Conservation (phyloP, 2,888 invertebrate genomes). For the Torymus texanus region DNA sequence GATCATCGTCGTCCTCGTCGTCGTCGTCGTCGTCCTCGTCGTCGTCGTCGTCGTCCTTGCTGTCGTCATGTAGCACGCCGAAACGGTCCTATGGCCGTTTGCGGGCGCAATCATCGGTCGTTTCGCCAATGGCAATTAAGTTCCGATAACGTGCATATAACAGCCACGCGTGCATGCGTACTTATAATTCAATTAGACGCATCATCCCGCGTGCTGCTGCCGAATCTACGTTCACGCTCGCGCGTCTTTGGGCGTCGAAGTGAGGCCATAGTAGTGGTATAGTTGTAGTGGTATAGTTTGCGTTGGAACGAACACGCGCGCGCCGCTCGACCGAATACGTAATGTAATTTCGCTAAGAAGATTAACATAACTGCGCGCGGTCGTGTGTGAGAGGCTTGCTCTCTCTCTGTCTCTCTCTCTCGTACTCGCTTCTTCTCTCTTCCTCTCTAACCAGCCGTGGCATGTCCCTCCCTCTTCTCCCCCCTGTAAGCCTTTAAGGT, state of each 20-base stretch:
- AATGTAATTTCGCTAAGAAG: conserved; percentile 64
- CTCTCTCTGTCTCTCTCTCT: too few species aligned
- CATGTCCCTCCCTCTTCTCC: neutral
- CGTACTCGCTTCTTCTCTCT: neutral
- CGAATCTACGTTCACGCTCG: too few species aligned
- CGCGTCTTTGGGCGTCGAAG: too few species aligned
- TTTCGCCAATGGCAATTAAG: conserved; percentile 13
- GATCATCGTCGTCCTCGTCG: too few species aligned
- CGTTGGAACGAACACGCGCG: conserved; percentile 60
- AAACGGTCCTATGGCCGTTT: too few species aligned
- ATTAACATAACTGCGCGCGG: conserved; percentile 59
- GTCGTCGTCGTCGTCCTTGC: too few species aligned
- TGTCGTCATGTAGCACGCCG: too few species aligned
- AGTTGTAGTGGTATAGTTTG: neutral
- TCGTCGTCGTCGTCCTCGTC: too few species aligned
- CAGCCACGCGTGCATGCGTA: neutral
- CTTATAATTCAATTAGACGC: conserved; percentile 12
- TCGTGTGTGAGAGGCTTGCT: neutral
- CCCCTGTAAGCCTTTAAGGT: neutral
- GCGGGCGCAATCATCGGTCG: neutral
- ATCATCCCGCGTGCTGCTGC: too few species aligned
- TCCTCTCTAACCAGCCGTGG: neutral
- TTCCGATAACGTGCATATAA: neutral
- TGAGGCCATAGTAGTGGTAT: too few species aligned
- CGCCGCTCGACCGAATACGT: conserved; percentile 63